Evolutionary conservation across 2,797 vertebrate genomes (phyloP).

Genomic region (Austrolebias charrua): DNA sequence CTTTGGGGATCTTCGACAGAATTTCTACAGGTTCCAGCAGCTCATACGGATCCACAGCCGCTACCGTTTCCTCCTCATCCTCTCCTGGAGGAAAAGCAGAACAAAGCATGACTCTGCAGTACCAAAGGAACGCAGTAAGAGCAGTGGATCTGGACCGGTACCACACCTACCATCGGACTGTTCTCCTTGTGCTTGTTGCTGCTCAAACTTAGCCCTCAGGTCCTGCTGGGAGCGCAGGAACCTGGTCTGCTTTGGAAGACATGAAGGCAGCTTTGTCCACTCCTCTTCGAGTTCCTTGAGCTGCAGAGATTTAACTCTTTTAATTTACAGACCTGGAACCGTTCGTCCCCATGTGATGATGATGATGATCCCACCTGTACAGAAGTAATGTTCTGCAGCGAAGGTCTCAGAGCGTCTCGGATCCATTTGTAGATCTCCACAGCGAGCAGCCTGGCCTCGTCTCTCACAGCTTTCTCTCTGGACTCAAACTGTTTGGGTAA

Average conservation of each 20-base stretch:
- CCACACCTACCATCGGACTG: constrained; percentile 83
- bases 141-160: not conserved
- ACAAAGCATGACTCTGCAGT: not conserved
- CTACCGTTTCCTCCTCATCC: constrained; percentile 80
- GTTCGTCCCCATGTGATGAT: no score
- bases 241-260: constrained; percentile 87
- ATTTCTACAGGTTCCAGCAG: constrained; percentile 94
- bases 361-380: constrained; percentile 85
- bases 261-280: constrained; percentile 89
- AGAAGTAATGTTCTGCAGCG: constrained; percentile 92
- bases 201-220: constrained; percentile 93
- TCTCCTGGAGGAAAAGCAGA: constrained; percentile 70
- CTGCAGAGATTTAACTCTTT: constrained; percentile 62
- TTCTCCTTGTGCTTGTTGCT: constrained; percentile 87
- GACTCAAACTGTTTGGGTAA: constrained; percentile 97
- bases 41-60: constrained; percentile 91
- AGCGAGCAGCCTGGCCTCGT: constrained; percentile 93
- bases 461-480: constrained; percentile 95
- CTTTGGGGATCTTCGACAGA: constrained; percentile 96
- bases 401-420: constrained; percentile 89
- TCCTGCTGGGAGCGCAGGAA: constrained; percentile 97
- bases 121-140: no score
- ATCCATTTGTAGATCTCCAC: constrained; percentile 97
- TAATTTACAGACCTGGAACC: not conserved
- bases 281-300: constrained; percentile 98